Conservation (phyloP, 2,888 invertebrate species). For the Nineta flava region DNA sequence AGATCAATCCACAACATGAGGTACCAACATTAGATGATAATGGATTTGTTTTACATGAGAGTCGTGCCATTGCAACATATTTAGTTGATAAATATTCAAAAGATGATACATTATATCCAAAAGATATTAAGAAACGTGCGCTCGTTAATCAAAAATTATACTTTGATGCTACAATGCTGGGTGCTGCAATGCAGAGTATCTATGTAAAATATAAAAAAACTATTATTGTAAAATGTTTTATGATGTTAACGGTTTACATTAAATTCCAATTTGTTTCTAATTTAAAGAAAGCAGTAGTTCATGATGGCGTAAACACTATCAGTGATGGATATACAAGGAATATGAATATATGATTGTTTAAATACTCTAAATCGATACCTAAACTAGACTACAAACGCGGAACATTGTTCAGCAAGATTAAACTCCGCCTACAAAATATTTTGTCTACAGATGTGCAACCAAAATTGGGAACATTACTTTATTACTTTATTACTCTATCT, state of each 20-base stretch:
- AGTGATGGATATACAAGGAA: slow-evolving; percentile 34
- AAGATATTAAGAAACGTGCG: slow-evolving; percentile 36
- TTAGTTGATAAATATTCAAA: slow-evolving; percentile 43
- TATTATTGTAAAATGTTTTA: slow-evolving; percentile 39
- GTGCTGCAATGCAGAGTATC: slow-evolving; percentile 35
- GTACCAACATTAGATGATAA: slow-evolving; percentile 52
- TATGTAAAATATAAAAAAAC: too few species aligned
- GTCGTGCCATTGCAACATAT: slow-evolving; percentile 46
- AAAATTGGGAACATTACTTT: too few species aligned
- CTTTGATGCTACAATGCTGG: slow-evolving; percentile 44
- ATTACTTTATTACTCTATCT: too few species aligned
- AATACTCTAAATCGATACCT: slow-evolving; percentile 40
- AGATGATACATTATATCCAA: slow-evolving; percentile 42
- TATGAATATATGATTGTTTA: slow-evolving; percentile 39
- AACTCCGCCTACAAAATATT: too few species aligned
- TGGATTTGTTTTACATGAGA: slow-evolving; percentile 50
- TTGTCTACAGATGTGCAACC: too few species aligned
- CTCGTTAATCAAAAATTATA: slow-evolving; percentile 43
- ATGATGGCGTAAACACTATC: slow-evolving; percentile 38
- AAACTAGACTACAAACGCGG: too few species aligned
- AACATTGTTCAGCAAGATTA: too few species aligned
- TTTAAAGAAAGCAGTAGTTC: slow-evolving; percentile 46
- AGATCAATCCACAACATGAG: slow-evolving; percentile 50
- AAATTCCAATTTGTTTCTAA: slow-evolving; percentile 1
- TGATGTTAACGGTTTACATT: neutral